Evolutionary conservation across 1,140 invertebrate genomes (phyloP).

Genomic region (Caenorhabditis briggsae): DNA sequence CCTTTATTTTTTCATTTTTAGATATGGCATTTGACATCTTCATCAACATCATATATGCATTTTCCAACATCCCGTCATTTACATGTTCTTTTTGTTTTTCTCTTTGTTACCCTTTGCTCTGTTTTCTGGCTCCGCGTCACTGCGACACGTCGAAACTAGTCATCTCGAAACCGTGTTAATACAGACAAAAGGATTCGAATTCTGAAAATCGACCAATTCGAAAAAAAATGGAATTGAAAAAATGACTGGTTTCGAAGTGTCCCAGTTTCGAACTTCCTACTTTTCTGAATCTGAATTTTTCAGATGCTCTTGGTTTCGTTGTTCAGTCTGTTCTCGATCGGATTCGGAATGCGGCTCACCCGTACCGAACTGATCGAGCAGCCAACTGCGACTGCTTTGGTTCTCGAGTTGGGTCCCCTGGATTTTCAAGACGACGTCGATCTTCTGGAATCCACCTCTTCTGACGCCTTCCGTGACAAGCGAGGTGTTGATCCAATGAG

Average conservation of each 20-base stretch:
- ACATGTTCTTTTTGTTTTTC: not conserved
- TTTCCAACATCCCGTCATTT: slow-evolving; percentile 26
- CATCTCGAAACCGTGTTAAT: not conserved
- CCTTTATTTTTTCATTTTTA: not conserved
- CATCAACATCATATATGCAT: not conserved
- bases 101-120: not conserved
- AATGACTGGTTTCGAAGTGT: too few species aligned
- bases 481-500: slow-evolving; percentile 47
- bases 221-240: not conserved
- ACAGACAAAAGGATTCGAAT: too few species aligned
- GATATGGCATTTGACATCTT: slow-evolving; percentile 2
- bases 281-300: not conserved
- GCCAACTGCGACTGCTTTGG: not conserved
- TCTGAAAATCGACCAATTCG: not conserved
- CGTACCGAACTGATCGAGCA: slow-evolving; percentile 1
- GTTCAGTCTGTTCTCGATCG: slow-evolving; percentile 39
- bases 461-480: slow-evolving; percentile 19
- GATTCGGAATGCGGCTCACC: not conserved
- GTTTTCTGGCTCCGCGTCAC: not conserved
- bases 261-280: too few species aligned
- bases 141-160: not conserved
- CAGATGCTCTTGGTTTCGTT: slow-evolving; percentile 57
- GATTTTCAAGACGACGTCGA: not conserved
- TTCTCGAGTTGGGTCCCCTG: slow-evolving; percentile 47
- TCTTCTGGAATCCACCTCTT: not conserved